Evolutionary conservation across 2,888 invertebrate genomes (phyloP).

Genomic region (Macaria notata): DNA sequence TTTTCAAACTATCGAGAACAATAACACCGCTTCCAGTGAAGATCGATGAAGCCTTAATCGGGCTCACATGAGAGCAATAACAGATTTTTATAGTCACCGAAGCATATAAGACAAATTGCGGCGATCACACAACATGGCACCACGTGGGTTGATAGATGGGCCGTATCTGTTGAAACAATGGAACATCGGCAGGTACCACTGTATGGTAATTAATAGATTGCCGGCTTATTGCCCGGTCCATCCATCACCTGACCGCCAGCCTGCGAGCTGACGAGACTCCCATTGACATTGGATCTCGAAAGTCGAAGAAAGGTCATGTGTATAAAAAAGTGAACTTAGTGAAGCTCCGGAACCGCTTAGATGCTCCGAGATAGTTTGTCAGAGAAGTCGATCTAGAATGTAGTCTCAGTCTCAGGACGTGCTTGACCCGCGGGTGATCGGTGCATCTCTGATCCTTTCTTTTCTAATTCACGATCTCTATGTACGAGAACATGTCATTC

Average conservation of each 20-base stretch:
- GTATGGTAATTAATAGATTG: constrained; percentile 76
- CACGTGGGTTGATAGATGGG: constrained; percentile 75
- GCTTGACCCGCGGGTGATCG: neutral
- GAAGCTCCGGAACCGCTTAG: constrained; percentile 4
- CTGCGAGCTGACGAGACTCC: constrained; percentile 30
- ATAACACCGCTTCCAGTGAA: constrained; percentile 13
- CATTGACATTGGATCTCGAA: constrained; percentile 32
- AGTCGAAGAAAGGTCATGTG: constrained; percentile 20
- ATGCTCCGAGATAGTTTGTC: constrained; percentile 1
- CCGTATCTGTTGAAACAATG: constrained; percentile 66
- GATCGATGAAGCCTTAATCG: constrained; percentile 31
- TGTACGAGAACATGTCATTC: too few relatives aligned
- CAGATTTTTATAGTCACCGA: constrained; percentile 55
- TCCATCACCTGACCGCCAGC: constrained; percentile 60
- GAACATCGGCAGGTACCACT: constrained; percentile 54
- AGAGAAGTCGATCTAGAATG: constrained; percentile 3
- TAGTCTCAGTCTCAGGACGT: constrained; percentile 3
- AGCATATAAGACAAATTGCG: constrained; percentile 71
- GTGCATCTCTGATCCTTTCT: constrained; percentile 7
- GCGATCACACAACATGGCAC: constrained; percentile 67
- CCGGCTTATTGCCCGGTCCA: constrained; percentile 54
- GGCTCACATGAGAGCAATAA: constrained; percentile 40
- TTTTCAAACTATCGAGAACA: neutral
- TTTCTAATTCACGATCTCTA: constrained; percentile 1
- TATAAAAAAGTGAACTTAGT: constrained; percentile 17